These are phyloP conservation scores for Thaumatotibia leucotreta DNA, from an alignment of 1,140 invertebrate genomes.

Conservation along the genomic window DNA sequence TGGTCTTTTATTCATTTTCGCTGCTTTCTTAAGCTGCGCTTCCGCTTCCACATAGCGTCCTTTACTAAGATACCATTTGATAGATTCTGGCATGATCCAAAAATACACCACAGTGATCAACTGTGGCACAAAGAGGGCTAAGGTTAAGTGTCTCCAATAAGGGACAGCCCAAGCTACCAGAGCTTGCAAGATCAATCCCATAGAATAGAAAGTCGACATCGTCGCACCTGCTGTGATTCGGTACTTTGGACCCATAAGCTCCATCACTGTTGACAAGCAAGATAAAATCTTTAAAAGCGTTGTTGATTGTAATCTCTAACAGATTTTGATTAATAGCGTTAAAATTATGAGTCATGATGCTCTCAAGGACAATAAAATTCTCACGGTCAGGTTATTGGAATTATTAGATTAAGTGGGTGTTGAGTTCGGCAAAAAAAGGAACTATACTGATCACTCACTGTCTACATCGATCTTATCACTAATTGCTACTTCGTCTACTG, in stretches of 20 bases:
- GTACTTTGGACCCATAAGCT: constrained; percentile 77
- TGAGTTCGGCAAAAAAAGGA: background rate
- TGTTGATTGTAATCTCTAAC: background rate
- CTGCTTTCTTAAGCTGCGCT: constrained; percentile 78
- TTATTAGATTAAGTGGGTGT: background rate
- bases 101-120: constrained; percentile 80
- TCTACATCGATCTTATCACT: background rate
- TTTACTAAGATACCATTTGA: constrained; percentile 88
- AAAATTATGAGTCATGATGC: too few species aligned
- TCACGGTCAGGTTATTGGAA: background rate
- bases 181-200: constrained; percentile 61
- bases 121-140: constrained; percentile 82
- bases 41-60: constrained; percentile 82
- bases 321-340: background rate
- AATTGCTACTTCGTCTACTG: background rate
- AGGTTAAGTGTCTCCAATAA: constrained; percentile 83
- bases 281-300: background rate
- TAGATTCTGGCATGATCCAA: constrained; percentile 80
- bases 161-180: constrained; percentile 81
- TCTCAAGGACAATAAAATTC: background rate
- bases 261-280: constrained; percentile 77
- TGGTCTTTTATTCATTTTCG: constrained; percentile 79
- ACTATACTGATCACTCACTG: background rate
- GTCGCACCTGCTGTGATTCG: constrained; percentile 82
- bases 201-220: constrained; percentile 23